These are phyloP conservation scores for Charadrius vociferus DNA, from an alignment of 2,113 vertebrate genomes.

Conservation along the genomic window DNA sequence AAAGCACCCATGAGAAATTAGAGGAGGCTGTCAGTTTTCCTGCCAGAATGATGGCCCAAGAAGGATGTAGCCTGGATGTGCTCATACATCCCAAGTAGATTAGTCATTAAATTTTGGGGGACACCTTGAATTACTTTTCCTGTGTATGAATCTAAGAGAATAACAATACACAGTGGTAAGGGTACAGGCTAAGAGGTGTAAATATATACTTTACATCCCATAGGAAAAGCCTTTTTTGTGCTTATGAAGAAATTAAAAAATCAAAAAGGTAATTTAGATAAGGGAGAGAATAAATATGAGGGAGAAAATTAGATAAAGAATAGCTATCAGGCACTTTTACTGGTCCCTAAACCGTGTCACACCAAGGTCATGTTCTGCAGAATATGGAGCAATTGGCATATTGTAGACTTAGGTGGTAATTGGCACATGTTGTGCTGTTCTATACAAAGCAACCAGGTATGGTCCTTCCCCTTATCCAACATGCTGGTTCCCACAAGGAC, in stretches of 20 bases:
- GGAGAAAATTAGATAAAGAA: background rate
- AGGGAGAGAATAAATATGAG: background rate
- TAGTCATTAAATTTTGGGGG: background rate
- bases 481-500: background rate
- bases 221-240: background rate
- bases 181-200: background rate
- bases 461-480: background rate
- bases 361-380: background rate
- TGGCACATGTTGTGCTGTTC: background rate
- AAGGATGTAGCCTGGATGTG: background rate
- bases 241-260: background rate
- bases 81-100: background rate
- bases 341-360: background rate
- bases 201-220: background rate
- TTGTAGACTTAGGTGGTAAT: background rate
- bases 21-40: background rate
- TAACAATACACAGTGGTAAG: background rate
- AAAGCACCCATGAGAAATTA: background rate
- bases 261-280: background rate
- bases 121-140: background rate
- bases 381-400: background rate
- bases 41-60: background rate
- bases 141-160: background rate
- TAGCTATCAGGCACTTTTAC: background rate
- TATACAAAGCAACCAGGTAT: background rate